Percentiles rank a stretch among this genome's conserved stretches.
Conservation (phyloP, 2,797 vertebrate species). For the Mareca penelope region DNA sequence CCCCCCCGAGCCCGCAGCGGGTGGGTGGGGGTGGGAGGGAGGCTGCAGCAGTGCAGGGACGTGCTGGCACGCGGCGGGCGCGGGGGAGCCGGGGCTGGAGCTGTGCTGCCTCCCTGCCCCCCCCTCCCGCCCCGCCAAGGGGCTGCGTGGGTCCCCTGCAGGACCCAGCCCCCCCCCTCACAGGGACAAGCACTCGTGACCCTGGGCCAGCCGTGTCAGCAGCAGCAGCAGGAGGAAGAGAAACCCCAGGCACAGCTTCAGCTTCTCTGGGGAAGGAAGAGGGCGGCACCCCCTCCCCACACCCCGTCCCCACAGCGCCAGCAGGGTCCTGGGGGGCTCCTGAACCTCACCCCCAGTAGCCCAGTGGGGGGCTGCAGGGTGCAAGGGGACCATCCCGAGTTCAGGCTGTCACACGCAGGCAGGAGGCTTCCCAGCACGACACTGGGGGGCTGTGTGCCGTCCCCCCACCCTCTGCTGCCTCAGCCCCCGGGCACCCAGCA, state of each 20-base stretch:
- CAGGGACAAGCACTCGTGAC: not conserved
- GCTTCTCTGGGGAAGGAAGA: slow-evolving; percentile 25
- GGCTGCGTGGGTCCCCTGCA: too few relatives aligned
- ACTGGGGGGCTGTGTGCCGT: not conserved
- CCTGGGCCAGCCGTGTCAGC: slow-evolving; percentile 17
- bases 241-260: slow-evolving; percentile 35
- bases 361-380: fast-evolving
- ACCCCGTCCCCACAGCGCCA: fast-evolving
- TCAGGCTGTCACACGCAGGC: not conserved
- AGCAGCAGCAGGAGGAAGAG: slow-evolving; percentile 57
- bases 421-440: not conserved
- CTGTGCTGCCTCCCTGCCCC: too few relatives aligned
- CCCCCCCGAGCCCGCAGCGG: too few relatives aligned
- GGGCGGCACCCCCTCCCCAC: not conserved
- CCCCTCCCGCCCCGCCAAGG: too few relatives aligned
- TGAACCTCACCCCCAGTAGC: fast-evolving
- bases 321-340: fast-evolving
- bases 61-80: too few relatives aligned
- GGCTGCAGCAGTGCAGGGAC: too few relatives aligned
- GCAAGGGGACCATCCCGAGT: not conserved
- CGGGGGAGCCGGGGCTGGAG: too few relatives aligned
- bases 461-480: too few relatives aligned
- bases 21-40: too few relatives aligned
- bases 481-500: too few relatives aligned
- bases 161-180: not conserved